A percentile compares a stretch with the other conserved stretches of the same genome.
Evolutionary conservation across 1,140 invertebrate species (phyloP).

Genomic region (Pectinophora gossypiella): DNA sequence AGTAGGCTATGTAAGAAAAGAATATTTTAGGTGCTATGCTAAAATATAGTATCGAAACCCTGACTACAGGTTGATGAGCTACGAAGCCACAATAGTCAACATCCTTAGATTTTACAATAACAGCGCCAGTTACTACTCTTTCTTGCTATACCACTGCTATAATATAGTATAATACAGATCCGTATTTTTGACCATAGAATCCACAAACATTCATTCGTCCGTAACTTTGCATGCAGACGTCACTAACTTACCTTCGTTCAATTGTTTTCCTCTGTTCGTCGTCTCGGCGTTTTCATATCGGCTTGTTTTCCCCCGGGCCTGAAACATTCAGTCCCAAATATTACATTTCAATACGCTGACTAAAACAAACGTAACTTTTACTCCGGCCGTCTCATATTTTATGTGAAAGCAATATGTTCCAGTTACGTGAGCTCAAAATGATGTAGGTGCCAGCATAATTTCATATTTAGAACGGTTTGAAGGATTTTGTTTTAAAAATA

Average conservation of each 20-base stretch:
- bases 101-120: too few species aligned
- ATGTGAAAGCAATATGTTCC: constrained; percentile 42
- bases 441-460: constrained; percentile 11
- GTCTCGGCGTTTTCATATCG: constrained; percentile 33
- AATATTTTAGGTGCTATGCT: too few species aligned
- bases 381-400: constrained; percentile 42
- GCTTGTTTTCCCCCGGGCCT: constrained; percentile 40
- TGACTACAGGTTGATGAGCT: too few species aligned
- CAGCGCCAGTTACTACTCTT: too few species aligned
- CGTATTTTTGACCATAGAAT: too few species aligned
- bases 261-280: constrained; percentile 25
- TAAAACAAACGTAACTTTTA: constrained; percentile 52
- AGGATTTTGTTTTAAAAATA: background rate
- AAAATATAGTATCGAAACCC: too few species aligned
- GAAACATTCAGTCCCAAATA: constrained; percentile 56
- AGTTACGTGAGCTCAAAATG: constrained; percentile 3
- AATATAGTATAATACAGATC: too few species aligned
- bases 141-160: too few species aligned
- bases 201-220: too few species aligned
- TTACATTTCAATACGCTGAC: constrained; percentile 67
- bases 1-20: too few species aligned
- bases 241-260: constrained; percentile 28
- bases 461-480: constrained; percentile 19
- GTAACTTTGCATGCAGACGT: too few species aligned
- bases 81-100: too few species aligned